These are phyloP conservation scores for Burhinus bistriatus DNA, from an alignment of 2,113 vertebrate species.

Conservation along the genomic window DNA sequence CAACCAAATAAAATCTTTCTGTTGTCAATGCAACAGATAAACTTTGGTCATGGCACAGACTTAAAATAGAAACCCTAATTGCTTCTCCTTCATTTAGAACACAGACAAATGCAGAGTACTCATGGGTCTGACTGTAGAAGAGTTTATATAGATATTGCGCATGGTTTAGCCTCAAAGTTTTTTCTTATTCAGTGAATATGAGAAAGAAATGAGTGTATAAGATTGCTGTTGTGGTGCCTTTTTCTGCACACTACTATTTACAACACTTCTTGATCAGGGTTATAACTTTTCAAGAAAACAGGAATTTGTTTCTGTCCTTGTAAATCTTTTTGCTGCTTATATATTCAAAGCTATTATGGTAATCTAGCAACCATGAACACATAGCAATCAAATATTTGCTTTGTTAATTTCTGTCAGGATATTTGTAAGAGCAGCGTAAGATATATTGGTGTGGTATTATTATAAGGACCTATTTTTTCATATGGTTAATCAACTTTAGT, in stretches of 20 bases:
- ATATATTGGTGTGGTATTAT: neutral
- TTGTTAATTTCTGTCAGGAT: neutral
- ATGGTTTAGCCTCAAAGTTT: neutral
- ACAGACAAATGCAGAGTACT: rapidly evolving
- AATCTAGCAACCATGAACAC: neutral
- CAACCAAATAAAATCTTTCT: neutral
- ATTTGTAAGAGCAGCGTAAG: neutral
- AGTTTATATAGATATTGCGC: too few species aligned
- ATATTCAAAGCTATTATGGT: neutral
- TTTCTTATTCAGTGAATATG: neutral
- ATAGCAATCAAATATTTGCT: neutral
- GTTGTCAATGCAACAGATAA: neutral
- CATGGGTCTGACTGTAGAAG: neutral
- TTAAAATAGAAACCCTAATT: neutral
- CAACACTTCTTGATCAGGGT: neutral
- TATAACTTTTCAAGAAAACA: neutral
- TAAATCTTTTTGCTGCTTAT: neutral
- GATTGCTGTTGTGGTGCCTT: neutral
- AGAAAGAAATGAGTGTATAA: neutral
- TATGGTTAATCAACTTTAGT: neutral
- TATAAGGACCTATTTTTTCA: neutral
- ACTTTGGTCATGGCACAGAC: neutral
- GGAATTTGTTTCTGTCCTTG: neutral
- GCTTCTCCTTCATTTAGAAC: neutral
- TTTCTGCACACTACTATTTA: neutral